Evolutionary conservation across 2,797 vertebrate genomes (phyloP).

Genomic region (Synanceia verrucosa): DNA sequence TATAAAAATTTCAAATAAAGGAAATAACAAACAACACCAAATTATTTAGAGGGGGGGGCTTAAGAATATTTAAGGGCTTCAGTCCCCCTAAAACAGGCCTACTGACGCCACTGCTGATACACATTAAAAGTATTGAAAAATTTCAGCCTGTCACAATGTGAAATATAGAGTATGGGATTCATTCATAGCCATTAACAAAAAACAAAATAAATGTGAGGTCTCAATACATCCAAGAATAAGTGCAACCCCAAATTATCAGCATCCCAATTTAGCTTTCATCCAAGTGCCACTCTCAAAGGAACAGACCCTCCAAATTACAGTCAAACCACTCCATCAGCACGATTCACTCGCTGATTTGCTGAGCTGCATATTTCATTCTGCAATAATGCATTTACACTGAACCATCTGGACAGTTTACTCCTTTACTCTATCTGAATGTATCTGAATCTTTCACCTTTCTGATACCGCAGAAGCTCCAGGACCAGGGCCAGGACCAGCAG

Average conservation of each 20-base stretch:
- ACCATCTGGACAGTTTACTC: background rate
- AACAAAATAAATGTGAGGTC: background rate
- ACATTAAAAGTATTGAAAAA: no score
- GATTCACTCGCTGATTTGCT: no score
- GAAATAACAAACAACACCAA: no score
- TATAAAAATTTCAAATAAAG: no score
- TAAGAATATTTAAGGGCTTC: no score
- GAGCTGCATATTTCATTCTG: no score
- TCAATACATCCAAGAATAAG: background rate
- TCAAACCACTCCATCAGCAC: no score
- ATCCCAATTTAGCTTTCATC: background rate
- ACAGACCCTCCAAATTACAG: background rate
- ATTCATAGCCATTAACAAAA: background rate
- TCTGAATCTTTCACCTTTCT: conserved; percentile 21
- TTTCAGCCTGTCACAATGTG: no score
- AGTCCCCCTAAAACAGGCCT: no score
- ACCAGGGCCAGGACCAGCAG: conserved; percentile 1
- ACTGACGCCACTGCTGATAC: no score
- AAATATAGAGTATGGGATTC: background rate
- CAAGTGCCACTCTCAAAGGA: background rate
- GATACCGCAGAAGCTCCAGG: background rate
- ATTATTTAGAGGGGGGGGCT: no score
- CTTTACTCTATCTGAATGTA: background rate
- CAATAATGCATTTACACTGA: no score
- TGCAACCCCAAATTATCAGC: background rate